phyloP scores from a whole-genome alignment of 2,113 vertebrate species.

The Carassius auratus region DNA sequence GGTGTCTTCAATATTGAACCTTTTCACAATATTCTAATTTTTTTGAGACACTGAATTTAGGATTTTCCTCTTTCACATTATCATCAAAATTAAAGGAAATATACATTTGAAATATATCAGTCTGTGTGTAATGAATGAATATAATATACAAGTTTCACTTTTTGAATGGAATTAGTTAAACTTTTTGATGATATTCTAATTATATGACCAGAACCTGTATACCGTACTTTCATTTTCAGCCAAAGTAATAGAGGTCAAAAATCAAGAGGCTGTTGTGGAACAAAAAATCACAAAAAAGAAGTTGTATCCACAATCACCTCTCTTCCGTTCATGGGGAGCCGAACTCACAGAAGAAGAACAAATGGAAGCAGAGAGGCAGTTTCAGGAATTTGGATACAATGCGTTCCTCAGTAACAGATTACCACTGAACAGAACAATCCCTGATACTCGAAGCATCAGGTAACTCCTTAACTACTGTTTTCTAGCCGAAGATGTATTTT shows the following conservation, averaged over 20 bases:
- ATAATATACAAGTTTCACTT: no score
- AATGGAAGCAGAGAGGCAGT: conserved; percentile 66
- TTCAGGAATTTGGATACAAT: conserved; percentile 72
- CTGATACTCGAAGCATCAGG: conserved; percentile 70
- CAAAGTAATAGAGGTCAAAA: neutral
- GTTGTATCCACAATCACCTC: conserved; percentile 66
- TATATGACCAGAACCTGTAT: no score
- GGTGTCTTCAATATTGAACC: no score
- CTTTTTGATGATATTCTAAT: no score
- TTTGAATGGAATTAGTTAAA: no score
- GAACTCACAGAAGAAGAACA: conserved; percentile 71
- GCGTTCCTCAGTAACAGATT: conserved; percentile 74
- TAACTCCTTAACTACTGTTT: conserved; percentile 48
- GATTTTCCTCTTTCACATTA: no score
- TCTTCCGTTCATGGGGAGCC: conserved; percentile 70
- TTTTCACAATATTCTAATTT: no score
- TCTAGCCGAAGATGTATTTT: neutral
- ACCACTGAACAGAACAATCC: conserved; percentile 71
- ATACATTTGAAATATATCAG: no score
- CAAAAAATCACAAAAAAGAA: conserved; percentile 56
- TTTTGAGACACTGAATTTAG: no score
- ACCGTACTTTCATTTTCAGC: conserved; percentile 30
- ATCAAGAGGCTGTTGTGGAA: neutral
- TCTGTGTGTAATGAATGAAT: no score
- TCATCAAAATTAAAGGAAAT: no score